These are phyloP conservation scores for Tachina grossa DNA, from an alignment of 2,888 invertebrate species.

Conservation along the genomic window DNA sequence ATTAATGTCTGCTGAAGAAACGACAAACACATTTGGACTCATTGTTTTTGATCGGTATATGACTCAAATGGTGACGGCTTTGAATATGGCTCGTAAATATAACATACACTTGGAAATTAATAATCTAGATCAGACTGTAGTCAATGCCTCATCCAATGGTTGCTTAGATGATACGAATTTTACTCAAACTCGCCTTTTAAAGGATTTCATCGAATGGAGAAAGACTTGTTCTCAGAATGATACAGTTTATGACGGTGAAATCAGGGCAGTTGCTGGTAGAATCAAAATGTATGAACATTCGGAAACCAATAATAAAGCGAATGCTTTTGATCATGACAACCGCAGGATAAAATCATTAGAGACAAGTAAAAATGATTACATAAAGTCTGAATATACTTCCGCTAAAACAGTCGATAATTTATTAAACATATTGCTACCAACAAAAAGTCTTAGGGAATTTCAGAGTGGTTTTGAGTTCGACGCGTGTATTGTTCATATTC, in stretches of 20 bases:
- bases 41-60: constrained; percentile 71
- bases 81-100: constrained; percentile 71
- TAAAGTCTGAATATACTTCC: neutral
- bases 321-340: neutral
- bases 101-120: constrained; percentile 71
- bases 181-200: constrained; percentile 38
- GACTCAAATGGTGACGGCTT: constrained; percentile 67
- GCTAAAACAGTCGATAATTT: constrained; percentile 12
- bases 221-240: constrained; percentile 5
- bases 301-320: neutral
- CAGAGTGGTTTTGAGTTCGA: constrained; percentile 59
- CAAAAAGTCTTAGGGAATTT: constrained; percentile 57
- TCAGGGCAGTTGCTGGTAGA: neutral
- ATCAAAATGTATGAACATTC: constrained; percentile 5
- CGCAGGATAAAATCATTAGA: neutral
- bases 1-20: neutral
- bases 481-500: constrained; percentile 65
- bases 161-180: constrained; percentile 4
- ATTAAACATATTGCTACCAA: constrained; percentile 49
- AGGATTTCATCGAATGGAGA: constrained; percentile 69
- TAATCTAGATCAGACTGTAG: constrained; percentile 53
- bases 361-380: neutral
- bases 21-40: constrained; percentile 56
- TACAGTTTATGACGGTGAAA: neutral
- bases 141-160: constrained; percentile 14